Evolutionary conservation across 2,888 invertebrate genomes (phyloP).

Genomic region (Aplocera efformata): DNA sequence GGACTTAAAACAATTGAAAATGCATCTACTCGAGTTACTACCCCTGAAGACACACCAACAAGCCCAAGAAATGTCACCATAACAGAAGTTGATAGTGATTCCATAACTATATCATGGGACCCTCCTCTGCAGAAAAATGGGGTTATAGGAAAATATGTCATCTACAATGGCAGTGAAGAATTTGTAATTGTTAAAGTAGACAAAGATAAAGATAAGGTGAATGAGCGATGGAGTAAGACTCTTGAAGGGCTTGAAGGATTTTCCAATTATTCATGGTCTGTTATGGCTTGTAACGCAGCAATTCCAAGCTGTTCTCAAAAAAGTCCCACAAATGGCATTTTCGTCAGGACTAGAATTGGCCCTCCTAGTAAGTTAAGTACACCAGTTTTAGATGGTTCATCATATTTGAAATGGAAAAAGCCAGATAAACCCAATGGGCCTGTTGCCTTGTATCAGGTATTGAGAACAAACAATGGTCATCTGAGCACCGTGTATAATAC

Average conservation of each 20-base stretch:
- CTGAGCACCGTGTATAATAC: slow-evolving; percentile 44
- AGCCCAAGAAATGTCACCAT: slow-evolving; percentile 80
- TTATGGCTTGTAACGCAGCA: slow-evolving; percentile 84
- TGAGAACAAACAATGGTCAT: slow-evolving; percentile 55
- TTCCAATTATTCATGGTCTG: slow-evolving; percentile 84
- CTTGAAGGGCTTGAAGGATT: slow-evolving; percentile 78
- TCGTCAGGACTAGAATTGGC: slow-evolving; percentile 83
- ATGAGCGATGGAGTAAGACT: slow-evolving; percentile 41
- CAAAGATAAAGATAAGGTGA: too few relatives aligned
- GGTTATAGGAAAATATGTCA: slow-evolving; percentile 83
- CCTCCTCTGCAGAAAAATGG: slow-evolving; percentile 88
- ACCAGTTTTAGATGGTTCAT: slow-evolving; percentile 45
- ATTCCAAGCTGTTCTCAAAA: slow-evolving; percentile 82
- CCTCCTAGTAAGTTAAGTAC: slow-evolving; percentile 65
- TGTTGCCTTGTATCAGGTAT: slow-evolving; percentile 80
- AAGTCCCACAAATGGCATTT: slow-evolving; percentile 64
- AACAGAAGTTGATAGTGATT: slow-evolving; percentile 81
- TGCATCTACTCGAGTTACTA: slow-evolving; percentile 82
- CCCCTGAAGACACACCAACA: slow-evolving; percentile 84
- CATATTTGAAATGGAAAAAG: slow-evolving; percentile 68
- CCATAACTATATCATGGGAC: slow-evolving; percentile 83
- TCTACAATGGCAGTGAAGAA: slow-evolving; percentile 69
- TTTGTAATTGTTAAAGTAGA: slow-evolving; percentile 39
- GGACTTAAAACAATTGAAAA: slow-evolving; percentile 62
- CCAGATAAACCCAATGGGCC: slow-evolving; percentile 76